Evolutionary conservation across 2,797 vertebrate genomes (phyloP).

Genomic region (Gobio occitaniae): DNA sequence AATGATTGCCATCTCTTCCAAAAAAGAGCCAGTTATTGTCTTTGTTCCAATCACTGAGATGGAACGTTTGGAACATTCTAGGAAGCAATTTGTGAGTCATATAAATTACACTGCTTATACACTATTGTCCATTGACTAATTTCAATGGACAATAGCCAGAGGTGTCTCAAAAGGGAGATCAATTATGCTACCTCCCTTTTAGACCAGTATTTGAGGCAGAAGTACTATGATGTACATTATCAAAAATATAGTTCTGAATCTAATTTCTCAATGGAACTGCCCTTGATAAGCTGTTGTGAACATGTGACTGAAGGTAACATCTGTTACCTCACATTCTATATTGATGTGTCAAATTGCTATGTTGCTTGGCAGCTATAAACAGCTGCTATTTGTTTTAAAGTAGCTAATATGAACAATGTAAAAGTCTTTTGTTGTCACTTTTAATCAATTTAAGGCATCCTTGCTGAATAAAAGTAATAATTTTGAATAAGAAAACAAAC

Average conservation of each 20-base stretch:
- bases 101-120: not conserved
- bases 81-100: not conserved
- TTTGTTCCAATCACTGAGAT: not conserved
- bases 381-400: not conserved
- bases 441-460: not conserved
- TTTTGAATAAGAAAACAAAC: not conserved
- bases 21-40: not conserved
- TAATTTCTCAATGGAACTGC: not conserved
- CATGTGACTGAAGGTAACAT: not conserved
- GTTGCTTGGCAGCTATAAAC: not conserved
- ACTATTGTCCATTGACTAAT: not conserved
- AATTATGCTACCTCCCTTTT: not conserved
- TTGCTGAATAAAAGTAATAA: not conserved
- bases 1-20: not conserved
- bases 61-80: not conserved
- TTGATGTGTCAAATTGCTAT: not conserved
- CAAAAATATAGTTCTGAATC: not conserved
- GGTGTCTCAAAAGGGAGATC: not conserved
- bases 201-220: not conserved
- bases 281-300: not conserved
- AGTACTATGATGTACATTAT: not conserved
- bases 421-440: not conserved
- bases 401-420: not conserved
- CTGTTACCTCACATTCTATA: not conserved
- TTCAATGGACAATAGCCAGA: not conserved